phyloP scores from a whole-genome alignment of 1,140 invertebrate genomes.

The Radopholus similis region DNA sequence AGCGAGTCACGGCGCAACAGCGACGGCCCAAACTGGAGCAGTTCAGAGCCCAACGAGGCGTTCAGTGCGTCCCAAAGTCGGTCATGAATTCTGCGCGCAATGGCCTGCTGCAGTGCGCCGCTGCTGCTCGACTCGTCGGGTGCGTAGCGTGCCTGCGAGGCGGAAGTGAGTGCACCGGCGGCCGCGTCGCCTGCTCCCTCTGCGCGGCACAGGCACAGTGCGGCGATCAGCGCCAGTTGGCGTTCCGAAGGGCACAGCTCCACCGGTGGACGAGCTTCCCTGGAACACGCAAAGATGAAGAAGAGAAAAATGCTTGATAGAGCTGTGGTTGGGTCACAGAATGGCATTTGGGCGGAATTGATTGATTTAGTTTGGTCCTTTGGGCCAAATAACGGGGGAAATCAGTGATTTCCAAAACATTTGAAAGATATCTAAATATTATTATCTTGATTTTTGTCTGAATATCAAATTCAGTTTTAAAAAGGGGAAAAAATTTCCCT shows the following conservation, averaged over 20 bases:
- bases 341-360: too few relatives aligned
- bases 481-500: not conserved
- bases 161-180: not conserved
- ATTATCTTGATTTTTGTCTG: conserved; percentile 2
- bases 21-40: not conserved
- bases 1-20: not conserved
- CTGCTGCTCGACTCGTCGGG: not conserved
- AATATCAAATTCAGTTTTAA: not conserved
- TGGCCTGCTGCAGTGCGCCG: not conserved
- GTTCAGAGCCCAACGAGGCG: not conserved
- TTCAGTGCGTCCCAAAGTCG: not conserved
- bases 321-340: too few relatives aligned
- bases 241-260: not conserved
- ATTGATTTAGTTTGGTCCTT: too few relatives aligned
- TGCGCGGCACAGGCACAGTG: conserved; percentile 35
- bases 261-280: conserved; percentile 5
- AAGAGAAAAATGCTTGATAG: conserved; percentile 21
- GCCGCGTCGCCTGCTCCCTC: conserved; percentile 12
- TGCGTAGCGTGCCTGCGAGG: not conserved
- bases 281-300: conserved; percentile 22
- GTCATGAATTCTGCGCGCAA: not conserved
- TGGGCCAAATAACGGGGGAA: too few relatives aligned
- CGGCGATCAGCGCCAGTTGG: conserved; percentile 66
- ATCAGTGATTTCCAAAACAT: too few relatives aligned
- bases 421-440: not conserved